Conservation (phyloP, 2,797 vertebrate species). For the Hoplostethus mediterraneus region DNA sequence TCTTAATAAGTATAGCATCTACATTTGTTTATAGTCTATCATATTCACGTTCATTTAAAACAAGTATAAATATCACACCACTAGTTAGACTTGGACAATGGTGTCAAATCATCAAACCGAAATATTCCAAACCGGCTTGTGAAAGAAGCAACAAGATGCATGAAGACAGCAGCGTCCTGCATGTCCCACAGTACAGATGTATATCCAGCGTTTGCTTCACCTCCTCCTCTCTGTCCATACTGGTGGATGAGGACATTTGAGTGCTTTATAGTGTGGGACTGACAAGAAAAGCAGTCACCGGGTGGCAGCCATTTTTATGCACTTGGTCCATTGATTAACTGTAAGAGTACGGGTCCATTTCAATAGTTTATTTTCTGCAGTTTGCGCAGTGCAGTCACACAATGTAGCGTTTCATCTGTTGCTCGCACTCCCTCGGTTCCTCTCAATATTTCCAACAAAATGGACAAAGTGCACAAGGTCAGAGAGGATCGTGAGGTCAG, state of each 20-base stretch:
- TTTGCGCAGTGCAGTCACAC: not conserved
- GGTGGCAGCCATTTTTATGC: conserved; percentile 29
- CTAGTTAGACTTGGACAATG: not conserved
- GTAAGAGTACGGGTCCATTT: conserved; percentile 26
- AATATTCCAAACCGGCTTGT: not conserved
- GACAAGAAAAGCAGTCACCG: not conserved
- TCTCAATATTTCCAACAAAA: not conserved
- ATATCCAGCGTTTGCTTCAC: not conserved
- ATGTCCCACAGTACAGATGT: not conserved
- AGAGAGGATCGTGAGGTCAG: conserved; percentile 1
- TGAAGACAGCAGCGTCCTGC: not conserved
- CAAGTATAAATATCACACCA: conserved; percentile 17
- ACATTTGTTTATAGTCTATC: too few species aligned
- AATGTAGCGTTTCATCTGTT: not conserved
- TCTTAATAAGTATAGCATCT: too few species aligned
- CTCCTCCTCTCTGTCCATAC: too few species aligned
- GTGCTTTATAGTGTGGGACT: conserved; percentile 16
- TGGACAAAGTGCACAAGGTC: not conserved
- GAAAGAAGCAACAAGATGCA: not conserved
- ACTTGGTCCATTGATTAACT: conserved; percentile 17
- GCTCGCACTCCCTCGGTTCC: not conserved
- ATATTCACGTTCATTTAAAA: conserved; percentile 2
- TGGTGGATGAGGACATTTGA: conserved; percentile 18
- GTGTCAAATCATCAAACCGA: not conserved
- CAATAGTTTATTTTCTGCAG: conserved; percentile 15